These are phyloP conservation scores for Acholoe squamosa DNA, from an alignment of 2,888 invertebrate genomes.

Conservation along the genomic window DNA sequence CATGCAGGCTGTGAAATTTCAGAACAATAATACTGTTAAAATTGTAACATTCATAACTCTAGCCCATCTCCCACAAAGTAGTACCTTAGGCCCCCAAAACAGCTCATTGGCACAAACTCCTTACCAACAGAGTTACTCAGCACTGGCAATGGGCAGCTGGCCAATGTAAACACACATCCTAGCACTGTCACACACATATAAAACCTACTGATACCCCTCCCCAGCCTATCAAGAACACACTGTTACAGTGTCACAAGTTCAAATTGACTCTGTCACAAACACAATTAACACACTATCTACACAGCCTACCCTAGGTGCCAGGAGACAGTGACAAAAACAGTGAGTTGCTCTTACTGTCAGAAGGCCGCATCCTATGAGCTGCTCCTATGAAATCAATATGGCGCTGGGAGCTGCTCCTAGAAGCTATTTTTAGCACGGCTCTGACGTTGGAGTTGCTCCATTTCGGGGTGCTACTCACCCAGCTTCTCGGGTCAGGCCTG, in stretches of 20 bases:
- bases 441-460: conserved; percentile 33
- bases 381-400: conserved; percentile 42
- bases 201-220: not conserved
- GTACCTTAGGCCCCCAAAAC: not conserved
- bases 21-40: too few species aligned
- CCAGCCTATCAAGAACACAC: not conserved
- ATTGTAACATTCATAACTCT: too few species aligned
- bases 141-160: not conserved
- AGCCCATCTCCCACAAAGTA: too few species aligned
- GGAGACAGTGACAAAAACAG: not conserved
- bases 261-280: not conserved
- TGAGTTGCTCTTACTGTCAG: not conserved
- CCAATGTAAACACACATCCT: not conserved
- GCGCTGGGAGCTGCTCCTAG: not conserved
- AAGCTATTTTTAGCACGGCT: conserved; percentile 35
- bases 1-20: too few species aligned
- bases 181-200: not conserved
- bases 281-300: too few species aligned
- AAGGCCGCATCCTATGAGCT: not conserved
- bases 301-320: not conserved
- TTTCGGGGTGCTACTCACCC: not conserved
- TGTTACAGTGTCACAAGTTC: not conserved
- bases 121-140: not conserved
- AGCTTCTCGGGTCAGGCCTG: too few species aligned
- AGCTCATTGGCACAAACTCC: not conserved